phyloP scores from a whole-genome alignment of 2,113 vertebrate species.

The Murina feae region DNA sequence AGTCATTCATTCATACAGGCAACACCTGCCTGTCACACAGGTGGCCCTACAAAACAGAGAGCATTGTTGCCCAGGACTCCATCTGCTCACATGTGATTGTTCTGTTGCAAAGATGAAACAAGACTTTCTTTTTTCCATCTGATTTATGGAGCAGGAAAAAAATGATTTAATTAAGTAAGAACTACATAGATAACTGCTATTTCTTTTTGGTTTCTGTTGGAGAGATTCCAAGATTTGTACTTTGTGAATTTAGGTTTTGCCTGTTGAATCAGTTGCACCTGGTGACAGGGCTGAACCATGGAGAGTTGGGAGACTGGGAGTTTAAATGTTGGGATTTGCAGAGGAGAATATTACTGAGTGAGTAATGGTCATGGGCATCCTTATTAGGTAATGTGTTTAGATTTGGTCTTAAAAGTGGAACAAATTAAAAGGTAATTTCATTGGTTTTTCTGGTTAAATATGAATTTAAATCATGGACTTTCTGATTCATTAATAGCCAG shows the following conservation, averaged over 20 bases:
- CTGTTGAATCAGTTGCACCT: not conserved
- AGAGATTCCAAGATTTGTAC: not conserved
- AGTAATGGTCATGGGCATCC: slow-evolving; percentile 15
- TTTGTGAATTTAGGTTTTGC: not conserved
- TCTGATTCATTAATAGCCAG: slow-evolving; percentile 37
- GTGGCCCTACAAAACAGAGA: not conserved
- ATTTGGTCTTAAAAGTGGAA: slow-evolving; percentile 52
- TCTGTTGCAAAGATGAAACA: slow-evolving; percentile 7
- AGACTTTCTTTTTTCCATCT: not conserved
- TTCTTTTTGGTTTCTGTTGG: not conserved
- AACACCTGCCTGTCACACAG: not conserved
- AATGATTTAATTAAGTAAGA: not conserved
- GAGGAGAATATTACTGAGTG: slow-evolving; percentile 15
- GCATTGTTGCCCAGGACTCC: not conserved
- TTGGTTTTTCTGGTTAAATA: slow-evolving; percentile 32
- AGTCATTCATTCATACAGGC: not conserved
- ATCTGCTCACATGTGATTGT: not conserved
- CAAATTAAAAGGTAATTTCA: slow-evolving; percentile 53
- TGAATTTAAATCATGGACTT: slow-evolving; percentile 48
- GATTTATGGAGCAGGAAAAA: not conserved
- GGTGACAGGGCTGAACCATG: not conserved
- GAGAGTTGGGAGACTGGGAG: not conserved
- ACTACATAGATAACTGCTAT: not conserved
- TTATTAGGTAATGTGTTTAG: slow-evolving; percentile 43
- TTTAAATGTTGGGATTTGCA: slow-evolving; percentile 18